Evolutionary conservation across 2,888 invertebrate genomes (phyloP), one percentile per base, ranked within the genome.

Genomic region (Diabrotica balteata): DNA sequence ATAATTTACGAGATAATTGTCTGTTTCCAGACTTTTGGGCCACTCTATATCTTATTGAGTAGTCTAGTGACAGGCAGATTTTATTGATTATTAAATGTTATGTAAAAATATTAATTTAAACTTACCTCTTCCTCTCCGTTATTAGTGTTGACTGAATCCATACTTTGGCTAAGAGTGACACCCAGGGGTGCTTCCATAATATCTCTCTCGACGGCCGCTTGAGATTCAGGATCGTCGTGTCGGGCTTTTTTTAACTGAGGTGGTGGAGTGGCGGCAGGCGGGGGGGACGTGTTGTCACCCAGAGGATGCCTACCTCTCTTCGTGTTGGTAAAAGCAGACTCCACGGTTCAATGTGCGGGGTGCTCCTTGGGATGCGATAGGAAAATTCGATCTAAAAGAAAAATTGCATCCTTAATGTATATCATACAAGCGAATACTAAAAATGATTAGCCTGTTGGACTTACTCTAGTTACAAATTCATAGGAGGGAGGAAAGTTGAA

Each of bases 101-200:
- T 2, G 5, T 32, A 5, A 32, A 32, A 32, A 32, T 32, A 32
- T 32, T 32, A 5, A 32, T 32, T 32, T 32, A 17, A 43, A 70
- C 92, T 88, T 82, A 97, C 97, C 96, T 97, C 97, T 90, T 97
- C 97, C 88, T 97, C 97, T 85, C 95, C 93, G 84, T 94, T 93
- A 83, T 92, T 92, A 79, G 96, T 96, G 87, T 96, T 96, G 84
- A 97, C 97, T 80, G 96, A 96, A 88, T 97, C 97, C 96, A 97
- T 96, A 88, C 96, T 96, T 87, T 97, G 96, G 84, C 96, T 96
- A 82, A 94, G 89, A 81, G 95, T 92, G 83, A 91, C 88, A 82
- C 90, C 89, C 77, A 90, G 89, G 76, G 90, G 87, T 76, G 90
- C 89, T 84, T 90, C 90, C 87, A 90, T 90, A 82, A 86, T 85